A percentile compares a stretch with the other conserved stretches of the same genome.
Evolutionary conservation across 2,113 vertebrate species (phyloP).

Genomic region (Condylura cristata): DNA sequence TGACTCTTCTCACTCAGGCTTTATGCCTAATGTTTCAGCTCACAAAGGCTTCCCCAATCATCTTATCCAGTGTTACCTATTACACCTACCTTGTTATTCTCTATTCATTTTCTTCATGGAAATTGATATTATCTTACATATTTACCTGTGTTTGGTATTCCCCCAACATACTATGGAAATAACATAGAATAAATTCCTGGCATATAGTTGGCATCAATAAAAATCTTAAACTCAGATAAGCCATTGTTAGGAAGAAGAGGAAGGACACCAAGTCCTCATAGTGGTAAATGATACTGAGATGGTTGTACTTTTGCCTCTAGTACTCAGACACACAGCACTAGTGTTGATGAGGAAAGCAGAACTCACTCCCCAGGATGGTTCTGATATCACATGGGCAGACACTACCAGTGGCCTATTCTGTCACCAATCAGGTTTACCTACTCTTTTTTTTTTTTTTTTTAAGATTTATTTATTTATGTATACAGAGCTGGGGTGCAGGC

Average conservation of each 20-base stretch:
- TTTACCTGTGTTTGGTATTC: not conserved
- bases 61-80: not conserved
- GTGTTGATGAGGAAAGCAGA: not conserved
- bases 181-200: not conserved
- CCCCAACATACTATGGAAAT: not conserved
- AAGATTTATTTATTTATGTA: no score
- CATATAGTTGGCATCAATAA: not conserved
- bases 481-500: no score
- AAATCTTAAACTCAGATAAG: not conserved
- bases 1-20: not conserved
- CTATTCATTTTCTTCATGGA: not conserved
- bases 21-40: not conserved
- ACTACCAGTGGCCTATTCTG: not conserved
- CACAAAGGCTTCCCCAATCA: not conserved
- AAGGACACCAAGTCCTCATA: not conserved
- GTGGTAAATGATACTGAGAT: not conserved
- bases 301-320: not conserved
- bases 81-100: not conserved
- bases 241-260: not conserved
- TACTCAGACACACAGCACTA: not conserved
- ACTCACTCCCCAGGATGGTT: not conserved
- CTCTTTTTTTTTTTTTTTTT: no score
- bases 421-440: not conserved
- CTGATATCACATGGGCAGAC: not conserved
- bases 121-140: not conserved